These are phyloP conservation scores for Lymantria dispar DNA, from an alignment of 2,888 invertebrate species.

Conservation along the genomic window DNA sequence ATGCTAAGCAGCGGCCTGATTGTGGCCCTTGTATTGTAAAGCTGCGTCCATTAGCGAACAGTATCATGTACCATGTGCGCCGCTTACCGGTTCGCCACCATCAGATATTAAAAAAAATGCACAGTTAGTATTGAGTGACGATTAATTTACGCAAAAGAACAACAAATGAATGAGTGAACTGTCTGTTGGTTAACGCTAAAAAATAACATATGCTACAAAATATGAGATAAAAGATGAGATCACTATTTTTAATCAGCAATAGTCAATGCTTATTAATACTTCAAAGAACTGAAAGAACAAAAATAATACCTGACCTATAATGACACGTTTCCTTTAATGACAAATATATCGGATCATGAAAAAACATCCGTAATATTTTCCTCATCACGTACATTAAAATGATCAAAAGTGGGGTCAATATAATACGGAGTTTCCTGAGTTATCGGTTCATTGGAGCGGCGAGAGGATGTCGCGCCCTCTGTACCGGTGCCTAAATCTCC, in stretches of 20 bases:
- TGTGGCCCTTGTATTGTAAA: no score
- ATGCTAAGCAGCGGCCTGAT: no score
- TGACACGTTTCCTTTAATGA: constrained; percentile 6
- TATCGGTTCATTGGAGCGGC: constrained; percentile 50
- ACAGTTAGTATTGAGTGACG: no score
- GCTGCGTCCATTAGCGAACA: no score
- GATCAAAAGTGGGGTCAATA: constrained; percentile 50
- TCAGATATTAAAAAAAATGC: no score
- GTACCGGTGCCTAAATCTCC: constrained; percentile 59
- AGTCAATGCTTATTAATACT: background rate
- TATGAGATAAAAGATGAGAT: background rate
- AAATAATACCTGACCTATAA: background rate
- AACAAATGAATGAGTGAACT: no score
- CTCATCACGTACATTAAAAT: constrained; percentile 35
- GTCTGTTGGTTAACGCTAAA: no score
- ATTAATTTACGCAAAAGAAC: no score
- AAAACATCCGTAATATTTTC: constrained; percentile 31
- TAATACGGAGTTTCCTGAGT: constrained; percentile 41
- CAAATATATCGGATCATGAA: constrained; percentile 11
- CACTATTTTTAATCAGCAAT: background rate
- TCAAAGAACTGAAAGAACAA: background rate
- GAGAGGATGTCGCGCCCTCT: constrained; percentile 41
- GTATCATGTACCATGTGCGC: no score
- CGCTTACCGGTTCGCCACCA: no score
- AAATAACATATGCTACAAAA: background rate